These are phyloP conservation scores for Spea bombifrons DNA, from an alignment of 2,113 vertebrate species.

Conservation along the genomic window DNA sequence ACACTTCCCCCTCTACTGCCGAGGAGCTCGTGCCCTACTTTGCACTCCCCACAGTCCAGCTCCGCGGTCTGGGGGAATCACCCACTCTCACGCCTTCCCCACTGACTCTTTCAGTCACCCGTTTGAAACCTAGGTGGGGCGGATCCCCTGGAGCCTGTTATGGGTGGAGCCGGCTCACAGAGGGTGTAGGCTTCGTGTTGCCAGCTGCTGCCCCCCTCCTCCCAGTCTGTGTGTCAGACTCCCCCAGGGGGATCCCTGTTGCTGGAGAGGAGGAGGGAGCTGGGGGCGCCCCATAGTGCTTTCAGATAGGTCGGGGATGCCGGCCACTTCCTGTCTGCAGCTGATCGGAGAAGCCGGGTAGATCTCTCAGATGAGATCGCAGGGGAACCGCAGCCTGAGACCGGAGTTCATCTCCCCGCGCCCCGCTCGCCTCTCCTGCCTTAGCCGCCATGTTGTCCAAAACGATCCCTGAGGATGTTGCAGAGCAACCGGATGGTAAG, in stretches of 20 bases:
- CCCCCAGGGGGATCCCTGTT: neutral
- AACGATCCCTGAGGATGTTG: slow-evolving; percentile 12
- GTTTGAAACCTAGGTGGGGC: neutral
- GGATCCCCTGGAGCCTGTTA: no score
- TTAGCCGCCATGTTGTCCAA: slow-evolving; percentile 38
- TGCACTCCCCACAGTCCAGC: neutral
- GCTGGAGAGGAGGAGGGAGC: slow-evolving; percentile 48
- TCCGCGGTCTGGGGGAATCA: neutral
- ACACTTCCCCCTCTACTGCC: neutral
- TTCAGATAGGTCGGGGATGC: slow-evolving; percentile 56
- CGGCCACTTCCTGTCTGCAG: slow-evolving; percentile 63
- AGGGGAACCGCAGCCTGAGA: slow-evolving; percentile 30
- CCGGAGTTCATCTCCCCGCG: slow-evolving; percentile 27
- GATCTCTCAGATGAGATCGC: slow-evolving; percentile 58
- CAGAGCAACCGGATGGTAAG: slow-evolving; percentile 57
- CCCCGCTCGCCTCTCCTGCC: slow-evolving; percentile 18
- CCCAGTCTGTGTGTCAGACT: slow-evolving; percentile 4
- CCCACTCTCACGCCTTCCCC: neutral
- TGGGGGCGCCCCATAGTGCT: slow-evolving; percentile 59
- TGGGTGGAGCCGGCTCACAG: neutral
- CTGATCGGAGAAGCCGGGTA: slow-evolving; percentile 68
- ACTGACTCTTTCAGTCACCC: neutral
- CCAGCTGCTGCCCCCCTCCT: slow-evolving; percentile 1
- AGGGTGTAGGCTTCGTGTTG: neutral
- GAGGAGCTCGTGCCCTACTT: neutral